phyloP scores from a whole-genome alignment of 2,797 vertebrate genomes.

The Petrocephalus sullivani region DNA sequence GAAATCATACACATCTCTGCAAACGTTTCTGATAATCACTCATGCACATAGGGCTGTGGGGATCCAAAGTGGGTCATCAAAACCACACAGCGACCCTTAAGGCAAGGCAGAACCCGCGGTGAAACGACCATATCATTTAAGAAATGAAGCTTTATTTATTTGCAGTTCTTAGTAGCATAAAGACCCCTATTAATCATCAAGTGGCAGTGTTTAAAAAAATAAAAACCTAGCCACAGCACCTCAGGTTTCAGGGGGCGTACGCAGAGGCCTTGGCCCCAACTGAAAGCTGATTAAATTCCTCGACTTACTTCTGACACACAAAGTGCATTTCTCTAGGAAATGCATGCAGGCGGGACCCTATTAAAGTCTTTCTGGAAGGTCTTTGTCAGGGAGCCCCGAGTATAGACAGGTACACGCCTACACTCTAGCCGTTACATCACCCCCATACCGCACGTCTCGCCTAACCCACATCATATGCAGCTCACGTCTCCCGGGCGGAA shows the following conservation, averaged over 20 bases:
- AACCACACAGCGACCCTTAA: neutral
- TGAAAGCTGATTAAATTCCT: neutral
- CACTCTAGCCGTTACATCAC: constrained; percentile 37
- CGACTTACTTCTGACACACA: neutral
- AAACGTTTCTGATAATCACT: neutral
- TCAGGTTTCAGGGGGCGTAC: neutral
- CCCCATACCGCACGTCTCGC: constrained; percentile 15
- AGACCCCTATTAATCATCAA: no score
- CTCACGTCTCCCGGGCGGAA: constrained; percentile 25
- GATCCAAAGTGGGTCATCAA: neutral
- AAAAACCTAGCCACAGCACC: neutral
- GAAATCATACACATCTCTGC: neutral
- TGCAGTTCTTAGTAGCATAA: neutral
- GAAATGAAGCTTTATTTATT: neutral
- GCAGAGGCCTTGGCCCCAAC: neutral
- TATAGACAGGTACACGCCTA: neutral
- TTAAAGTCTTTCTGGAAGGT: neutral
- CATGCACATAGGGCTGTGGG: neutral
- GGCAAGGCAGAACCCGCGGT: neutral
- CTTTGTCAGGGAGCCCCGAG: neutral
- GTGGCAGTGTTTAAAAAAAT: neutral
- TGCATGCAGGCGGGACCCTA: neutral
- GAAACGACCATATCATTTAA: neutral
- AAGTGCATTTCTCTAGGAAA: neutral
- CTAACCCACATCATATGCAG: constrained; percentile 19